Base-by-base conservation (phyloP, 2,888 invertebrate species). In the Eupelmus urozonus region DNA sequence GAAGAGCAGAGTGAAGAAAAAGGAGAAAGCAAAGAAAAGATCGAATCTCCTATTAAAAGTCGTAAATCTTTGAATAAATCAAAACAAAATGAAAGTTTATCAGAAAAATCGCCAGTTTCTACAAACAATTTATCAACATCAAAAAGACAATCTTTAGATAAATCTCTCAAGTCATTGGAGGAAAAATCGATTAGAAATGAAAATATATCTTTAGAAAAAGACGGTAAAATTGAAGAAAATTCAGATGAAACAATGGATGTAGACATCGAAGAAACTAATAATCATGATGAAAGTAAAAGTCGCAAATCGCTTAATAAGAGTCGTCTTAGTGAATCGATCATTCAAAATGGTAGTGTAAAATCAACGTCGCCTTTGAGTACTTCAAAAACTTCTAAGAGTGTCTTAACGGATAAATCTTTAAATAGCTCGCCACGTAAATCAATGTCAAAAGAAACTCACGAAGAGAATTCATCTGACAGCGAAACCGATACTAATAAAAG, bases 201-300 rank as follows among this genome's bases (percentile, higher is more conserved):
- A n/a, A n/a, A n/a, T n/a, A n/a, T n/a, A n/a, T n/a, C n/a, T n/a
- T n/a, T n/a, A n/a, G n/a, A n/a, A n/a, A n/a, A n/a, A n/a, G n/a
- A n/a, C n/a, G n/a, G n/a, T n/a, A n/a, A n/a, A n/a, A 79, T 79
- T 20, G 59, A 45, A 18, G 20, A 27, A 42, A 20, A 63, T 63
- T 40, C 63, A n/a, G 79, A 76, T 20, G 65, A 77, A 62, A 7
- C 70, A 9, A 76, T 59, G 45, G 79, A 80, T 60, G 49, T 42
- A 7, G 49, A 70, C 60, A 34, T 3, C 34, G 59, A 80, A 51
- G 45, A 79, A 20, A 23, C 27, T 2, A 25, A 23, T n/a, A 42
- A 80, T 25, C 25, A 57, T 51, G 40, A 45, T 59, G 59, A 78
- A 23, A 66, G 63, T 20, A 42, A n/a, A n/a, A 74, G 20, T 51